Conservation (phyloP, 2,797 vertebrate species). For the Sus cebifrons region DNA sequence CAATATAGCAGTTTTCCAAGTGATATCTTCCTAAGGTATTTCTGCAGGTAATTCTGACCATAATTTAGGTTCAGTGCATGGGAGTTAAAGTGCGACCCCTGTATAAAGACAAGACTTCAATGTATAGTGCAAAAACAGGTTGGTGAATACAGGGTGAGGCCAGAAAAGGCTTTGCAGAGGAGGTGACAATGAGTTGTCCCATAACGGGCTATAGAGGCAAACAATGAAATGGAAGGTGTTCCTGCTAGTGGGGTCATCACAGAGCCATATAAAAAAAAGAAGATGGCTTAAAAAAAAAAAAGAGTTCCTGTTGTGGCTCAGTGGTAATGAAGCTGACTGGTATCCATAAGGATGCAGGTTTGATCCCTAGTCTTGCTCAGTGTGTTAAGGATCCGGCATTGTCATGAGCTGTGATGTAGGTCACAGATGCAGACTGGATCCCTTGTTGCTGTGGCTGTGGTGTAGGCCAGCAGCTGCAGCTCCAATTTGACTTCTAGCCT, state of each 20-base stretch:
- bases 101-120: background rate
- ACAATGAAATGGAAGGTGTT: background rate
- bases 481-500: too few relatives aligned
- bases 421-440: too few relatives aligned
- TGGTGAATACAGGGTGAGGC: background rate
- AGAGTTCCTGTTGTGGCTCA: too few relatives aligned
- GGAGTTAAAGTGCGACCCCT: conserved; percentile 9
- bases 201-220: background rate
- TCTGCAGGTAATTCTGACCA: background rate
- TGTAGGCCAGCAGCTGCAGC: too few relatives aligned
- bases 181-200: background rate
- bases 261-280: background rate
- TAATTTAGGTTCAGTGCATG: background rate
- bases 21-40: conserved; percentile 26
- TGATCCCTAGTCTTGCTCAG: too few relatives aligned
- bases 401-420: too few relatives aligned
- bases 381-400: too few relatives aligned
- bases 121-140: background rate
- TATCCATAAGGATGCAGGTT: too few relatives aligned
- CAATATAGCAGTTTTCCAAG: background rate
- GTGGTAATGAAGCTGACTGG: too few relatives aligned
- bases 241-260: background rate
- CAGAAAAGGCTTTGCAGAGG: conserved; percentile 37
- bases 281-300: too few relatives aligned
- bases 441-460: too few relatives aligned